phyloP scores from a whole-genome alignment of 2,888 invertebrate genomes.

The Sacculina carcini region DNA sequence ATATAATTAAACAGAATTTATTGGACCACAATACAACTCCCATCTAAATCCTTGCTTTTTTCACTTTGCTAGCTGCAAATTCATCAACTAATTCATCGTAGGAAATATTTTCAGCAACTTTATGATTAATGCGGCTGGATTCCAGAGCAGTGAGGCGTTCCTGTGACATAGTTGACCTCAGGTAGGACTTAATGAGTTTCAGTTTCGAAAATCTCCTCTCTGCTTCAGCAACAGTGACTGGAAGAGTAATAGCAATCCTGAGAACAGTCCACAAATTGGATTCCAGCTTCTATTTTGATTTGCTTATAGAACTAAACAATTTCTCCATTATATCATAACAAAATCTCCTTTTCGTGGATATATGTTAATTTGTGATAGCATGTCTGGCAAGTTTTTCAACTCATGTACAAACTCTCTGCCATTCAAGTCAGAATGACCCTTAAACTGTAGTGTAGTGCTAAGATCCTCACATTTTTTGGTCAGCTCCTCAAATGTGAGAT shows the following conservation, averaged over 20 bases:
- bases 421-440: conserved; percentile 8
- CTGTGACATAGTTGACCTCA: conserved; percentile 10
- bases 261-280: conserved; percentile 10
- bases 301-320: no score
- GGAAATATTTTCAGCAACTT: no score
- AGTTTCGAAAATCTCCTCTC: conserved; percentile 12
- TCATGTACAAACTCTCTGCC: conserved; percentile 9
- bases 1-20: no score
- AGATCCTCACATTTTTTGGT: conserved; percentile 7
- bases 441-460: conserved; percentile 8
- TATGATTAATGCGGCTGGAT: no score
- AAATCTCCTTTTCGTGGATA: conserved; percentile 7
- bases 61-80: no score
- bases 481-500: conserved; percentile 5
- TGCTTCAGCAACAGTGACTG: no score
- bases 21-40: no score
- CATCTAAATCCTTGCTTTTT: no score
- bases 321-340: conserved; percentile 9
- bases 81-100: no score
- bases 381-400: conserved; percentile 8
- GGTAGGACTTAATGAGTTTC: conserved; percentile 10
- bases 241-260: no score
- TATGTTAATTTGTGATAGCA: conserved; percentile 8
- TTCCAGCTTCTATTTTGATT: no score
- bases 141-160: conserved; percentile 7